Evolutionary conservation across 2,888 invertebrate species (phyloP), one percentile per base, ranked within the genome.

Genomic region (Junonia oenone): DNA sequence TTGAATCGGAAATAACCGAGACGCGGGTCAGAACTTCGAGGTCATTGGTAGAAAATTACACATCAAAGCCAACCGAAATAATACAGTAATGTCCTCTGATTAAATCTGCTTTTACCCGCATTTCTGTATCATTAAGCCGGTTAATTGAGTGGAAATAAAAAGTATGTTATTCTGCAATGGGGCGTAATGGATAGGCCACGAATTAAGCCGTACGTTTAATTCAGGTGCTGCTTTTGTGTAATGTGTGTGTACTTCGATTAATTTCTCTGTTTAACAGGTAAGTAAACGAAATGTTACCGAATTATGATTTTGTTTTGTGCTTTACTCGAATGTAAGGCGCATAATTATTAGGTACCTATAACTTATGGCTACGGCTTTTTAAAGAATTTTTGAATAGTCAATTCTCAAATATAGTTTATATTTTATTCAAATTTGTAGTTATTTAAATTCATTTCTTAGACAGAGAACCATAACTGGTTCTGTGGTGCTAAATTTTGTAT

Each of bases 1-100:
- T 68, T 69, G 68, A 67, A 70, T 63, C 63, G 69, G 68, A 72
- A 73, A 68, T 72, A 73, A 77, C 73, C 67, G 70, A 66, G 67
- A 68, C 65, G 60, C 63, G 63, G 68, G 68, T 63, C 61, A 56
- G 61, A 63, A 66, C 68, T 64, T 62, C 57, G 59, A 63, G 65
- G 68, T 68, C 69, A 51, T 54, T 51, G 48, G 54, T 48, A 60
- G 35, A 55, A 60, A 60, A 57, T 60, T 54, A 55, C 54, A 57
- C 49, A 57, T 55, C 55, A 57, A 51, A 60, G 57, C 46, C 49
- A 49, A 57, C 45, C 51, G 35, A 55, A 56, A 51, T 56, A 54
- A 60, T 54, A 51, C 48, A 33, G 31, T 57, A 57, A 55, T 58
- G 66, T 72, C 72, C 56, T 56, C 53, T 35, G 49, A 57, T 55